Evolutionary conservation across 2,113 vertebrate species (phyloP), one percentile per base, ranked within the genome.

Genomic region (Chamaetylas fuelleborni): DNA sequence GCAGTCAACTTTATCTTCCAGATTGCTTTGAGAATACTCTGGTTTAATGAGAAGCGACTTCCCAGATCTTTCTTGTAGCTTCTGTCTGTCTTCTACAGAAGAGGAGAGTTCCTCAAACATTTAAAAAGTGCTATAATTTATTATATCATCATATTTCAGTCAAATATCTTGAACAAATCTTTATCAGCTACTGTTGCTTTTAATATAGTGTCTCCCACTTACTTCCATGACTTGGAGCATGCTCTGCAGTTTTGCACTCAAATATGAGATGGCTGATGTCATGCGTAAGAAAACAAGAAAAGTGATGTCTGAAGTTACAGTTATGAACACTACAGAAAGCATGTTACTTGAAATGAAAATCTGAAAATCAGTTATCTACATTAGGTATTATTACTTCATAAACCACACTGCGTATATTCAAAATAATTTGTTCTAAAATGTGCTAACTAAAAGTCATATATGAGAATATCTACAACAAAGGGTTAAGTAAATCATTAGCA

Each of bases 181-280:
- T 74, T 71, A 73, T 36, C n/a, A 69, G 11, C 28, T 61, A 53
- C 15, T 26, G 11, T 18, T 42, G 23, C 15, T 81, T 87, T 40
- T 70, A 51, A 42, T 2, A 0, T 0, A 60, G 24, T 0, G 0
- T 57, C 33, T 74, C 42, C n/a, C 29, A 29, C n/a, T 91, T 57
- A 54, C 6, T 86, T 85, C 33, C 7, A 8, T 1, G 2, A 81
- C 19, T 11, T 93, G 36, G n/a, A 81, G 19, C 13, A 50, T 4
- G 4, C 40, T 65, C 62, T 86, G 17, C 4, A 5, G 28, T 90
- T 86, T 5, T 72, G 19, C 15, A 64, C 20, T 86, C 33, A 64
- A 38, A 60, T 38, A 76, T 71, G 53, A 69, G 22, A 65, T 31
- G 11, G 19, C 3, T 69, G 29, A 34, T 38, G 14, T 31, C 76